These are phyloP conservation scores for Gasteruption jaculator DNA, from an alignment of 2,888 invertebrate genomes.

Conservation along the genomic window DNA sequence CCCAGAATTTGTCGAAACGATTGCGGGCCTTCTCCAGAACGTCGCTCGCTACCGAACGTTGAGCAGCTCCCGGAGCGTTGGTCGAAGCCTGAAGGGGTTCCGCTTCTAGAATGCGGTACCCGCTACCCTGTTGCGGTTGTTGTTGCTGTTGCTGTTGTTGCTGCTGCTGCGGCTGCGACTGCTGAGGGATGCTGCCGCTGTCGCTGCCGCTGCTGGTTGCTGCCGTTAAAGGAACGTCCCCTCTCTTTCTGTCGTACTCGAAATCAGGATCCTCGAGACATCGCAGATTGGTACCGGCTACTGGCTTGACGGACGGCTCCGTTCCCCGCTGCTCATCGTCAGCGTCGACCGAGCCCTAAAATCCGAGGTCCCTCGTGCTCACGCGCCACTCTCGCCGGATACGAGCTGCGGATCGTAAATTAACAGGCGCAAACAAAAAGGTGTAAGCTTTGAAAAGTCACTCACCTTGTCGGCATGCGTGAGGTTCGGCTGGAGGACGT, in stretches of 20 bases:
- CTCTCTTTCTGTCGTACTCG: constrained; percentile 51
- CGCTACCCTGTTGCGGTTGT: constrained; percentile 46
- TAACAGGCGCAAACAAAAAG: no score
- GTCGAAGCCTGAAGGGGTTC: constrained; percentile 44
- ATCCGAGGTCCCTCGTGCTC: neutral
- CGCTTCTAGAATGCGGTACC: constrained; percentile 59
- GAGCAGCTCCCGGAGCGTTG: constrained; percentile 34
- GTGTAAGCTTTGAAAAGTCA: no score
- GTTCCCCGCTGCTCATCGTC: constrained; percentile 22
- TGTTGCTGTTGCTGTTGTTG: constrained; percentile 26
- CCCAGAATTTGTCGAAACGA: constrained; percentile 83
- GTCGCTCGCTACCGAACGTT: constrained; percentile 65
- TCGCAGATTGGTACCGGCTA: constrained; percentile 54
- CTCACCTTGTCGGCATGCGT: constrained; percentile 35
- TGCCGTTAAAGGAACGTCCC: constrained; percentile 28
- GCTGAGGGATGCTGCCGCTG: constrained; percentile 28
- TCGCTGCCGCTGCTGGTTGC: constrained; percentile 31
- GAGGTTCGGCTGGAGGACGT: no score
- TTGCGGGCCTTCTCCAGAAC: constrained; percentile 77
- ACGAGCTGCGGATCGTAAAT: neutral
- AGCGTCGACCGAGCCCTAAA: constrained; percentile 25
- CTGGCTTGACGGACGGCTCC: constrained; percentile 42
- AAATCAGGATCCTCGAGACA: constrained; percentile 58
- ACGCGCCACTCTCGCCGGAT: constrained; percentile 2
- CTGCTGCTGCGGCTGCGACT: constrained; percentile 19